Evolutionary conservation across 2,113 vertebrate species (phyloP), one percentile per base, ranked within the genome.

Genomic region (Artemisiospiza belli): DNA sequence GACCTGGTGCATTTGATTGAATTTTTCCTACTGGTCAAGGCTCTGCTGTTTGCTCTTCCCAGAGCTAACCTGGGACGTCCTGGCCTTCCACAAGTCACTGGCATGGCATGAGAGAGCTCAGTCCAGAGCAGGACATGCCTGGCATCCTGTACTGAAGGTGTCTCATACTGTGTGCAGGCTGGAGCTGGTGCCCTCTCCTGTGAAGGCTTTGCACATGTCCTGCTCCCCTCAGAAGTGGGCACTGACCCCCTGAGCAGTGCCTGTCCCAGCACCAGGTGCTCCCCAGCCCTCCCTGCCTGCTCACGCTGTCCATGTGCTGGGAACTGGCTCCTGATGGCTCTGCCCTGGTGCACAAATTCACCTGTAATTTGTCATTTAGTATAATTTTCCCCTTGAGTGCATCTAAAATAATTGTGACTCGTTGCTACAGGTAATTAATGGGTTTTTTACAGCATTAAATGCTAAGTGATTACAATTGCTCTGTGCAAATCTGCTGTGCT

Each of bases 351-450:
- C 89, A 76, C 55, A 82, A n/a, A 89, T 85, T 83, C 90, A 79
- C 85, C 72, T 66, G 59, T 64, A 92, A 95, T 95, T 95, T 87
- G 85, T 95, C 93, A 94, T 95, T 95, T 95, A 95, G 55, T 51
- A 14, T 95, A 44, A 95, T 97, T 97, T 97, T 93, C 87, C 91
- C 85, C 91, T 73, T 70, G 95, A 95, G 82, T 54, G 52, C 91
- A 83, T 74, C 93, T 95, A 82, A 97, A 95, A 96, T 95, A 92
- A 95, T 92, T 95, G 78, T 87, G 85, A 95, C 59, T 94, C 90
- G 61, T 88, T 91, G 87, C 90, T 79, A 85, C 47, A 41, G 87
- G 85, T 94, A 96, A 94, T 97, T 97, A 96, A 95, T 78, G 69
- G 37, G 0, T 28, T 75, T 95, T 89, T 89, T 94, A 69, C 78